phyloP scores from a whole-genome alignment of 2,797 vertebrate species.

The Hipposideros larvatus region DNA sequence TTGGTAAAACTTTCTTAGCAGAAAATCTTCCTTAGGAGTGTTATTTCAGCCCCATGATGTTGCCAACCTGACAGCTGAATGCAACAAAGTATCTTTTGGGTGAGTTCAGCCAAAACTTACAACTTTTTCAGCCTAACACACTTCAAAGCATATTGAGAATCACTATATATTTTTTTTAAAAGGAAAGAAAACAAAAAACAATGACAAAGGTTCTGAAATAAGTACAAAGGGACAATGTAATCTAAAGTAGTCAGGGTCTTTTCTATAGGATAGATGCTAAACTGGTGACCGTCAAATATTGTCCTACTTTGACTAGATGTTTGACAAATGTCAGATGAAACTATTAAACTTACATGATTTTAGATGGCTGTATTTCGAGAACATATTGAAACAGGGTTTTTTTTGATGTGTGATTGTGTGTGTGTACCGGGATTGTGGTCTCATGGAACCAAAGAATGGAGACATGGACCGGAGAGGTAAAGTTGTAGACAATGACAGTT shows the following conservation, averaged over 20 bases:
- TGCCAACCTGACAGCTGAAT: slow-evolving; percentile 31
- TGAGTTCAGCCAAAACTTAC: background rate
- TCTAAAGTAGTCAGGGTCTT: slow-evolving; percentile 39
- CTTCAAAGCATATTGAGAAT: slow-evolving; percentile 56
- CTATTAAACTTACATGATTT: slow-evolving; percentile 56
- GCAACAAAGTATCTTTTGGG: slow-evolving; percentile 30
- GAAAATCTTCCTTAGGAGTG: slow-evolving; percentile 40
- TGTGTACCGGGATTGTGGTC: too few relatives aligned
- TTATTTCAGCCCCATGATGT: slow-evolving; percentile 49
- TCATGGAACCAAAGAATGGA: too few relatives aligned
- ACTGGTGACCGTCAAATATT: slow-evolving; percentile 56
- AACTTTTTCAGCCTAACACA: slow-evolving; percentile 27
- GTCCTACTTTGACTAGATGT: slow-evolving; percentile 46
- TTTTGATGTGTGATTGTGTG: too few relatives aligned
- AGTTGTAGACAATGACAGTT: too few relatives aligned
- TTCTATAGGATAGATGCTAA: slow-evolving; percentile 46
- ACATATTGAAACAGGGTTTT: background rate
- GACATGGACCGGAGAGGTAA: too few relatives aligned
- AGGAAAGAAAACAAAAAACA: background rate
- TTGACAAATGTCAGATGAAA: slow-evolving; percentile 60
- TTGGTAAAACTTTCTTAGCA: slow-evolving; percentile 34
- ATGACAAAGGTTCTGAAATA: slow-evolving; percentile 62
- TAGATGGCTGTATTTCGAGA: slow-evolving; percentile 35
- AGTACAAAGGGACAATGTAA: slow-evolving; percentile 8
- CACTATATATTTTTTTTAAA: background rate